phyloP scores from a whole-genome alignment of 2,888 invertebrate species.

The Allolobophora icterica region DNA sequence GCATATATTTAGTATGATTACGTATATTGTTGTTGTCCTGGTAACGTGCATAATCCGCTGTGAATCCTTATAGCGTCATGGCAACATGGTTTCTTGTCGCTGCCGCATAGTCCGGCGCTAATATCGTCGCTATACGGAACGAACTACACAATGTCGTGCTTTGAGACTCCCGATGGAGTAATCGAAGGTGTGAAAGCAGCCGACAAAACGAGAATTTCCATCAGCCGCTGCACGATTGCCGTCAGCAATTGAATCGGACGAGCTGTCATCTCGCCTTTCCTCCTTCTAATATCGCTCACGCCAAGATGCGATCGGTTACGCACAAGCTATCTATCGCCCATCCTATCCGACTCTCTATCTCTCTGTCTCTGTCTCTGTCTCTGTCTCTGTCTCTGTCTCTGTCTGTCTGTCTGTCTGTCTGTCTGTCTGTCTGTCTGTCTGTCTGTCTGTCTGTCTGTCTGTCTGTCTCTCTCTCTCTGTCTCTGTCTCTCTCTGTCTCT shows the following conservation, averaged over 20 bases:
- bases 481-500: neutral
- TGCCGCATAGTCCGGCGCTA: neutral
- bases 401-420: no score
- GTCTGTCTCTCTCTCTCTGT: neutral
- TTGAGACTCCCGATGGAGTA: neutral
- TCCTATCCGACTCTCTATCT: neutral
- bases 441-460: neutral
- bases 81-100: neutral
- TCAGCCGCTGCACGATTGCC: neutral
- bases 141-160: neutral
- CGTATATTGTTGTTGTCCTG: neutral
- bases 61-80: neutral
- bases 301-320: conserved; percentile 2
- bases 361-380: no score
- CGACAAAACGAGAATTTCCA: conserved; percentile 14
- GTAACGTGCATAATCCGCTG: neutral
- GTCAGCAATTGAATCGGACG: neutral
- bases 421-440: neutral
- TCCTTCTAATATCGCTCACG: conserved; percentile 7
- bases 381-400: neutral
- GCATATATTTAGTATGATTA: neutral
- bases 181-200: neutral
- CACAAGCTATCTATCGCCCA: neutral
- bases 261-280: neutral
- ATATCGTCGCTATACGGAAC: neutral